Percentiles rank a stretch among this genome's conserved stretches.
These are phyloP conservation scores for Abrostola tripartita DNA, from an alignment of 2,888 invertebrate genomes.

Conservation along the genomic window DNA sequence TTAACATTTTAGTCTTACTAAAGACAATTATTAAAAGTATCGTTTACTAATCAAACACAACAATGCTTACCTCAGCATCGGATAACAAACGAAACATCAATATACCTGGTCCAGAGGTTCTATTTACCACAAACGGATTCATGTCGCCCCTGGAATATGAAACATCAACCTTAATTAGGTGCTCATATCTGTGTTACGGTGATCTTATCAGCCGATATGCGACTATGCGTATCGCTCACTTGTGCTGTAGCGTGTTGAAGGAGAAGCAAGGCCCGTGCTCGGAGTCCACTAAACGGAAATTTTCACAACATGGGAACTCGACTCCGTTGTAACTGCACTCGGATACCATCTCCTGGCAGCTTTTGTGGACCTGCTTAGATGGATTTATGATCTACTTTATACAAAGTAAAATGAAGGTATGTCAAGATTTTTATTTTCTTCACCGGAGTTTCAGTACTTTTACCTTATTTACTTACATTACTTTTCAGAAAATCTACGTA, in stretches of 20 bases:
- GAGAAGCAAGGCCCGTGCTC: constrained; percentile 86
- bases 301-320: constrained; percentile 83
- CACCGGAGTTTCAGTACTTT: not conserved
- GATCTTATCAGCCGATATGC: constrained; percentile 44
- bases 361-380: constrained; percentile 75
- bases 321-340: constrained; percentile 82
- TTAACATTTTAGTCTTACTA: no score
- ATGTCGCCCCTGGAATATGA: constrained; percentile 59
- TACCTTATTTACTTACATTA: no score
- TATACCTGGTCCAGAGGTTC: constrained; percentile 83
- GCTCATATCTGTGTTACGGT: constrained; percentile 32
- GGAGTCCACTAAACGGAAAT: constrained; percentile 82
- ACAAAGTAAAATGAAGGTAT: constrained; percentile 31
- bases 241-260: constrained; percentile 86
- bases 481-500: no score
- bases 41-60: constrained; percentile 7
- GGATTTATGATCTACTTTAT: constrained; percentile 8
- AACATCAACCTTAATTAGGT: constrained; percentile 32
- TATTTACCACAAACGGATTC: constrained; percentile 76
- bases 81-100: constrained; percentile 79
- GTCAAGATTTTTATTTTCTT: constrained; percentile 1
- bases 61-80: constrained; percentile 78
- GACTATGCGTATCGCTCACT: constrained; percentile 65
- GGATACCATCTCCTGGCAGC: constrained; percentile 79
- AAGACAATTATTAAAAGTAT: not conserved